A percentile compares a stretch with the other conserved stretches of the same genome.
These are phyloP conservation scores for Callosobruchus maculatus DNA, from an alignment of 2,888 invertebrate species.

Conservation along the genomic window DNA sequence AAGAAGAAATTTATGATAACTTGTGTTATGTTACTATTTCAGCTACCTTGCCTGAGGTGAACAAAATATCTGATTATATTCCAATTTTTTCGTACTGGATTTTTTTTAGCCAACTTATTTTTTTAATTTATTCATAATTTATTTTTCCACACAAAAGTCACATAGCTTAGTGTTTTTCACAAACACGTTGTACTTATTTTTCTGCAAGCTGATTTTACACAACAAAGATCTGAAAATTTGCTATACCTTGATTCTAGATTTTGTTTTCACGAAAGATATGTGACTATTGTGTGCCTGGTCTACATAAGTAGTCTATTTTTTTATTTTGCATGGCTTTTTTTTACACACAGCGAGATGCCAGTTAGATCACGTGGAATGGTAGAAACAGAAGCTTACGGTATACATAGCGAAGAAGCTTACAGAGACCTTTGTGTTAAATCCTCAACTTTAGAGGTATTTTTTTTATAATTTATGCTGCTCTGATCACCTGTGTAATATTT, in stretches of 20 bases:
- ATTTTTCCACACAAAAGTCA: neutral
- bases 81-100: neutral
- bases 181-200: no score
- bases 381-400: constrained; percentile 29
- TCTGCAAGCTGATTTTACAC: no score
- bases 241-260: no score
- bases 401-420: constrained; percentile 89
- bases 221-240: no score
- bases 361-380: constrained; percentile 29
- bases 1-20: constrained; percentile 84
- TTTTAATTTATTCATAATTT: neutral
- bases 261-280: neutral
- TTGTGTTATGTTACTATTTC: constrained; percentile 83
- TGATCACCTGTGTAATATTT: neutral
- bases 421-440: constrained; percentile 83
- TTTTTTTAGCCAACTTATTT: neutral
- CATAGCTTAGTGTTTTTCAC: neutral
- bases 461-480: constrained; percentile 7
- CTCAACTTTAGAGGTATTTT: constrained; percentile 35
- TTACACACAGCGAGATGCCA: constrained; percentile 38
- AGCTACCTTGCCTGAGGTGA: constrained; percentile 64
- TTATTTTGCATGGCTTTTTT: constrained; percentile 40
- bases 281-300: neutral
- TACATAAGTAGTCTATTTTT: constrained; percentile 16
- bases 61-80: constrained; percentile 14